phyloP scores from a whole-genome alignment of 2,797 vertebrate species.

The Scolopax rusticola region DNA sequence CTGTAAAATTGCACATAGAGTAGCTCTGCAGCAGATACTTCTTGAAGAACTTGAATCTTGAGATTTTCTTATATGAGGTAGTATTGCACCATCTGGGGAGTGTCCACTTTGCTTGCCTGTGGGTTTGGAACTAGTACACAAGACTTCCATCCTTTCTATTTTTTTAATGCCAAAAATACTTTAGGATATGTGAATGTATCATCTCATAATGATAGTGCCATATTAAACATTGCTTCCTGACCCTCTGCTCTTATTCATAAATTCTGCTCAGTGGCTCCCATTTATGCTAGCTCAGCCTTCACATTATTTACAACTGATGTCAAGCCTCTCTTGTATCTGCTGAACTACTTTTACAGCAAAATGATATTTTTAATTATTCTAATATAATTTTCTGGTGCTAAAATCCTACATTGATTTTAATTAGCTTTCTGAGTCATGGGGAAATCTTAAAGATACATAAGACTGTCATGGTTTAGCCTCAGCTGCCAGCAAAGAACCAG shows the following conservation, averaged over 20 bases:
- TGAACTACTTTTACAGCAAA: neutral
- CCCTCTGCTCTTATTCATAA: neutral
- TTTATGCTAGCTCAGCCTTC: neutral
- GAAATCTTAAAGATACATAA: neutral
- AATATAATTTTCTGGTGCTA: neutral
- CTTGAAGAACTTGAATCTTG: neutral
- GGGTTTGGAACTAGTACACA: neutral
- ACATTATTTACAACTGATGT: neutral
- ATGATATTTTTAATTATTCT: neutral
- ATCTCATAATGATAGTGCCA: neutral
- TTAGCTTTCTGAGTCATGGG: neutral
- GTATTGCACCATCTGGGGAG: neutral
- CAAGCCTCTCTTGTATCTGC: neutral
- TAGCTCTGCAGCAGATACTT: neutral
- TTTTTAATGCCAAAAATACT: neutral
- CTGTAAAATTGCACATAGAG: neutral
- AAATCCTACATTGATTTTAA: neutral
- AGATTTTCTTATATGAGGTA: neutral
- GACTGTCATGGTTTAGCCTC: neutral
- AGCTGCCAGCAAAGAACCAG: neutral
- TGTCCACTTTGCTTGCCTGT: neutral
- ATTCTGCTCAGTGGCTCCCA: neutral
- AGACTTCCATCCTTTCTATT: neutral
- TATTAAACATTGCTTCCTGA: neutral
- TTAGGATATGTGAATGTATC: neutral